Percentiles rank a stretch among this genome's conserved stretches.
phyloP scores from a whole-genome alignment of 2,113 vertebrate species.

The Benitochromis conjunctus region DNA sequence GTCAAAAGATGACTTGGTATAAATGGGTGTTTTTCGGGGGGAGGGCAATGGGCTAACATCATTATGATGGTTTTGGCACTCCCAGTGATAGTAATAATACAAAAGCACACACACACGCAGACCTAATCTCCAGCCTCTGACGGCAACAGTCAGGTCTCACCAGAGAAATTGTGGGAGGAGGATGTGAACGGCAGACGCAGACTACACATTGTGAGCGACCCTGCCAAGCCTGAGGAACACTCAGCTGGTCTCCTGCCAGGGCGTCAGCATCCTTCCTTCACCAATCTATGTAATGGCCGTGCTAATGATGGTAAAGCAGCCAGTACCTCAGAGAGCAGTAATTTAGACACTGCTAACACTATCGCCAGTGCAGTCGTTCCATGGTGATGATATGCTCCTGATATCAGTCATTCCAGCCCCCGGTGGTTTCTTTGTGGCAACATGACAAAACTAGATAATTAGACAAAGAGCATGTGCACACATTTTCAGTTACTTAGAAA shows the following conservation, averaged over 20 bases:
- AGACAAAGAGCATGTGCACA: not conserved
- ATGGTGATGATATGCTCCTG: conserved; percentile 24
- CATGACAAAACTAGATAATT: conserved; percentile 39
- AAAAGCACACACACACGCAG: not conserved
- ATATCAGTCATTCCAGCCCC: conserved; percentile 19
- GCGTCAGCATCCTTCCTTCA: conserved; percentile 51
- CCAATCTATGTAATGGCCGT: conserved; percentile 58
- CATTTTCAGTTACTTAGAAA: not conserved
- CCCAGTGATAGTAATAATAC: not conserved
- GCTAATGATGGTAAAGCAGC: conserved; percentile 59
- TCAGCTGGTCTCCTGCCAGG: conserved; percentile 52
- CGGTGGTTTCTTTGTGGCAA: conserved; percentile 20
- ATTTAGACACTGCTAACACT: conserved; percentile 41
- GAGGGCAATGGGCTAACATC: not conserved
- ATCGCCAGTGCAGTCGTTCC: conserved; percentile 13
- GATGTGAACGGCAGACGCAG: not conserved
- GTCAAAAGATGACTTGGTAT: not conserved
- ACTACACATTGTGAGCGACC: conserved; percentile 30
- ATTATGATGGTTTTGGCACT: not conserved
- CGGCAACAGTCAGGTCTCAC: conserved; percentile 5
- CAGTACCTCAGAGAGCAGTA: conserved; percentile 40
- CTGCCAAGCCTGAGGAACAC: conserved; percentile 43
- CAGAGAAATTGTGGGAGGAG: not conserved
- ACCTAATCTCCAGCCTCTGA: conserved; percentile 12
- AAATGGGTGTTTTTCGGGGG: not conserved